Evolutionary conservation across 2,888 invertebrate genomes (phyloP).

Genomic region (Bursaphelenchus okinawaensis): DNA sequence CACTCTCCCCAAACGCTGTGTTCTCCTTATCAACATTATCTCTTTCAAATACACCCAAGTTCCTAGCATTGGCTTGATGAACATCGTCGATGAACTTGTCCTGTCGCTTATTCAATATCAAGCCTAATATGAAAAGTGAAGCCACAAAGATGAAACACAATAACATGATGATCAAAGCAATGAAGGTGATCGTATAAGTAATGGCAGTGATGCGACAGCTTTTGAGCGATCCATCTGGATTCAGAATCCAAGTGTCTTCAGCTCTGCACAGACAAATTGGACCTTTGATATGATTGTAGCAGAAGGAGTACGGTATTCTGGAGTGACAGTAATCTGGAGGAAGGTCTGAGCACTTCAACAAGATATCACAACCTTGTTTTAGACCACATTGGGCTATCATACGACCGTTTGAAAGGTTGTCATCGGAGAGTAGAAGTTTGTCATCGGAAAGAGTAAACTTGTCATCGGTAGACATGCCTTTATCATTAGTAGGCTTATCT

Average conservation of each 20-base stretch:
- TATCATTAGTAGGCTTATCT: too few species aligned
- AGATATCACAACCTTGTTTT: constrained; percentile 74
- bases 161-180: constrained; percentile 81
- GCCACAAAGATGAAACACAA: constrained; percentile 88
- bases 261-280: constrained; percentile 84
- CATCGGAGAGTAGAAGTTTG: too few species aligned
- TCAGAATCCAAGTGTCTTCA: constrained; percentile 39
- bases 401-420: too few species aligned
- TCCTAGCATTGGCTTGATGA: neutral
- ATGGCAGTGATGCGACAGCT: constrained; percentile 68
- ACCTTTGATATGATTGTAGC: constrained; percentile 93
- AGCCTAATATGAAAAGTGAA: neutral
- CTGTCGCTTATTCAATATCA: neutral
- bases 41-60: neutral
- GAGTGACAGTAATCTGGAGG: constrained; percentile 71
- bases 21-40: neutral
- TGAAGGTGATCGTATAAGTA: neutral
- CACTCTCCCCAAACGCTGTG: constrained; percentile 98
- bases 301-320: constrained; percentile 78
- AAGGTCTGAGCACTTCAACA: constrained; percentile 87
- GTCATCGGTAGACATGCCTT: too few species aligned
- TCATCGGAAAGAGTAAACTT: too few species aligned
- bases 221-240: constrained; percentile 40
- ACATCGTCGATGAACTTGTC: neutral
- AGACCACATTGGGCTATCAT: too few species aligned